Evolutionary conservation across 2,797 vertebrate genomes (phyloP).

Genomic region (Cryptoprocta ferox): DNA sequence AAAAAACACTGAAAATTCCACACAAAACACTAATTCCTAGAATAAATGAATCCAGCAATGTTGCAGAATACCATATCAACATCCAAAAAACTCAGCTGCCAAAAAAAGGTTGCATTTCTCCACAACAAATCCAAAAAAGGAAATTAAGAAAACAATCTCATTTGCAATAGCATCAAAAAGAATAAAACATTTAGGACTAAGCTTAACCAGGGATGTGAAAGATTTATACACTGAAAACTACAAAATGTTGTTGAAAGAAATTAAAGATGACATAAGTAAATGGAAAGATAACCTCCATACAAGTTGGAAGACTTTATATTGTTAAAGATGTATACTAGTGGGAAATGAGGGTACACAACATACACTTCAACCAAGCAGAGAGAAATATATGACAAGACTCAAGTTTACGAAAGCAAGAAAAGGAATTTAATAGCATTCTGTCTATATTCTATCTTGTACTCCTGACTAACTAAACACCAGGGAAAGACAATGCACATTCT

Average conservation of each 20-base stretch:
- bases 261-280: neutral
- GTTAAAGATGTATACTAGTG: neutral
- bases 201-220: neutral
- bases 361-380: conserved; percentile 2
- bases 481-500: conserved; percentile 14
- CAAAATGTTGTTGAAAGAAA: neutral
- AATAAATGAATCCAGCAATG: neutral
- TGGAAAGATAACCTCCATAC: neutral
- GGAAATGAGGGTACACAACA: neutral
- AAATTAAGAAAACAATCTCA: neutral
- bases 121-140: neutral
- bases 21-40: neutral
- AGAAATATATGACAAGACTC: neutral
- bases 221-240: neutral
- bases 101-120: neutral
- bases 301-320: neutral
- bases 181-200: neutral
- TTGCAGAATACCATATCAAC: neutral
- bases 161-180: neutral
- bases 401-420: conserved; percentile 19
- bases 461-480: neutral
- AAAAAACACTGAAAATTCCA: neutral
- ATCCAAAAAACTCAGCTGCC: neutral
- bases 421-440: neutral
- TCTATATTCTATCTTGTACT: neutral